These are phyloP conservation scores for Eristalis arbustorum DNA, from an alignment of 2,888 invertebrate genomes.

Conservation along the genomic window DNA sequence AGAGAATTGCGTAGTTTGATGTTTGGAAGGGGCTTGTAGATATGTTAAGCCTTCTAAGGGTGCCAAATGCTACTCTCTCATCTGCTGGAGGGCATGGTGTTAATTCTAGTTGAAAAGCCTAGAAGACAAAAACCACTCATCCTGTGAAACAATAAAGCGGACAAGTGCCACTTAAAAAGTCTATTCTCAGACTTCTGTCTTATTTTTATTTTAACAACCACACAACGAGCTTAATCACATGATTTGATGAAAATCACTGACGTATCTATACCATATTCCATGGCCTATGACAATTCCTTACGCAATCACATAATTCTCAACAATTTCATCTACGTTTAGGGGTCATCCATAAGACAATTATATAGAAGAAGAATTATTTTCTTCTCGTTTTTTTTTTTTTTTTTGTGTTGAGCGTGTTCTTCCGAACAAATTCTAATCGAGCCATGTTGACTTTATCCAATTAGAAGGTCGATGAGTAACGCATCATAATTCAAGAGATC, in stretches of 20 bases:
- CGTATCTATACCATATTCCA: not conserved
- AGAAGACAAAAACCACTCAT: too few species aligned
- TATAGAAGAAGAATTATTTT: not conserved
- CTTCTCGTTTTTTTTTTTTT: not conserved
- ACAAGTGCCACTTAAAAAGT: not conserved
- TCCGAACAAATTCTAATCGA: slow-evolving; percentile 35
- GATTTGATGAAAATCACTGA: not conserved
- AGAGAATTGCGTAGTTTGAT: not conserved
- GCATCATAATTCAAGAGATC: slow-evolving; percentile 64
- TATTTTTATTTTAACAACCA: not conserved
- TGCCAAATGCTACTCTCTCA: too few species aligned
- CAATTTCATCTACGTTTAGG: not conserved
- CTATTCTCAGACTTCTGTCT: too few species aligned
- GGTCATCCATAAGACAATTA: not conserved
- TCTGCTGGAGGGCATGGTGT: too few species aligned
- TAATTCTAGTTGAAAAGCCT: too few species aligned
- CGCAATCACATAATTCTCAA: not conserved
- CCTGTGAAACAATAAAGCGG: not conserved
- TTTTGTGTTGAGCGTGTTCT: too few species aligned
- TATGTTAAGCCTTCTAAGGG: too few species aligned
- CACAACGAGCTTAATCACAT: not conserved
- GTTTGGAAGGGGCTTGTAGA: not conserved
- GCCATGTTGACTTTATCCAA: slow-evolving; percentile 64
- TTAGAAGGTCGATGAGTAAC: slow-evolving; percentile 69
- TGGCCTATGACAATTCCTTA: not conserved